A percentile compares a stretch with the other conserved stretches of the same genome.
Conservation (phyloP, 2,888 invertebrate genomes). For the Tachina lurida region DNA sequence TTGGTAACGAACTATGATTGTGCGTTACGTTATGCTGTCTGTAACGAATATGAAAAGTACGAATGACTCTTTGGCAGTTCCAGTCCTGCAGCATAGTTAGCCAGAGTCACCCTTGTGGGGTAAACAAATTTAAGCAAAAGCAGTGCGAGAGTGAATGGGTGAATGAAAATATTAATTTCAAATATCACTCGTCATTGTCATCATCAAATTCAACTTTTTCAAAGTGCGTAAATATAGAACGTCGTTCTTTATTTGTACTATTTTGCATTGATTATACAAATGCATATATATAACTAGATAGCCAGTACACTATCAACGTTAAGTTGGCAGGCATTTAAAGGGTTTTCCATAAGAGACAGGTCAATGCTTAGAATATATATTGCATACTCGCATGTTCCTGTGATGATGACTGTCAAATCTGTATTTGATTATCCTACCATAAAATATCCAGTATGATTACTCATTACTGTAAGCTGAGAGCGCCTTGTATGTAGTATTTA, state of each 20-base stretch:
- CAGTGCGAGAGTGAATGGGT: conserved; percentile 19
- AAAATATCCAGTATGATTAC: too few species aligned
- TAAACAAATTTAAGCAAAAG: conserved; percentile 44
- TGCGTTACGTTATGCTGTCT: neutral
- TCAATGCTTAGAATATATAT: too few species aligned
- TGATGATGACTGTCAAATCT: too few species aligned
- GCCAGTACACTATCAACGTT: conserved; percentile 18
- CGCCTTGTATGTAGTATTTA: too few species aligned
- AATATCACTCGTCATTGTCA: conserved; percentile 62
- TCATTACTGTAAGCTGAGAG: too few species aligned
- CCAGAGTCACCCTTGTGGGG: conserved; percentile 55
- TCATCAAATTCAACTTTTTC: conserved; percentile 60
- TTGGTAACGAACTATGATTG: neutral
- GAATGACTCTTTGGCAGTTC: conserved; percentile 57
- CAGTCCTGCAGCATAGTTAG: conserved; percentile 21
- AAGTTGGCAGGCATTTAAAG: neutral
- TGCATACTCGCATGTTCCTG: too few species aligned
- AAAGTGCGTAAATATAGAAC: conserved; percentile 70
- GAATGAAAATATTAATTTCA: conserved; percentile 33
- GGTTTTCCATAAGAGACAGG: too few species aligned
- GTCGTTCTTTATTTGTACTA: conserved; percentile 72
- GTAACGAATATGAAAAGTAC: neutral
- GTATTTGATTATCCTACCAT: too few species aligned
- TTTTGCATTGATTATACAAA: conserved; percentile 51
- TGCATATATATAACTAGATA: conserved; percentile 4